Base-by-base conservation (phyloP, 1,140 invertebrate species). In the Tachypleus tridentatus region DNA sequence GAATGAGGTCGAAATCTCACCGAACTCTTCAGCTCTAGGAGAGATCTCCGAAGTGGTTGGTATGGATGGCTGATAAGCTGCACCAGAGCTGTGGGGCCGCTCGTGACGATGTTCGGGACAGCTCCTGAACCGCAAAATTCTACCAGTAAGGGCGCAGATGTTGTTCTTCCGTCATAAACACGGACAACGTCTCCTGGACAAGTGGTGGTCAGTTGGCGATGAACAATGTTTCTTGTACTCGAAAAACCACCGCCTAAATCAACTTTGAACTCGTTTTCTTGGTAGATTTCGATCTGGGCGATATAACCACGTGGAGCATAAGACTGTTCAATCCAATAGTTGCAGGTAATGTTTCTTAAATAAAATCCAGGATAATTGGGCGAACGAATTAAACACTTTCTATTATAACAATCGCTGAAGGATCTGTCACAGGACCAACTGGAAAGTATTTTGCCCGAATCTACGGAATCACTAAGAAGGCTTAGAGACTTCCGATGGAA, bases 151-250 rank as follows among this genome's bases (percentile, higher is more conserved):
- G 90, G 88, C 76, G 92, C 88, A 71, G 89, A 81, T 6, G 88
- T 92, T 60, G 88, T 92, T 72, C 91, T 91, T 54, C 91, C 88
- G 73, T 93, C 91, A 77, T 92, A 93, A 52, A 93, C 85, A 76
- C 88, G 82, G 69, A 91, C 87, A 74, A 89, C 84, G 72, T 91
- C 88, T 75, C 90, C 93, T 65, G 90, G 86, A 58, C 69, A 70
- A 70, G 86, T 83, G 87, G 90, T 93, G 64, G 87, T 87, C 75
- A 76, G 70, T 60, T 70, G 79, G 69, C 61, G 82, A 75, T 64
- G 75, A 76, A 68, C 70, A 80, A 77, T 51, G 73, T 65, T 61
- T 9, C 67, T 67, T 6, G 49, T 67, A n/a, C 63, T 63, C 9
- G 66, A 64, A 8, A 65, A 64, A 4, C 69, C 69, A 29, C 63